A percentile compares a stretch with the other conserved stretches of the same genome.
phyloP scores from a whole-genome alignment of 2,888 invertebrate genomes.

The Aporophyla lueneburgensis region DNA sequence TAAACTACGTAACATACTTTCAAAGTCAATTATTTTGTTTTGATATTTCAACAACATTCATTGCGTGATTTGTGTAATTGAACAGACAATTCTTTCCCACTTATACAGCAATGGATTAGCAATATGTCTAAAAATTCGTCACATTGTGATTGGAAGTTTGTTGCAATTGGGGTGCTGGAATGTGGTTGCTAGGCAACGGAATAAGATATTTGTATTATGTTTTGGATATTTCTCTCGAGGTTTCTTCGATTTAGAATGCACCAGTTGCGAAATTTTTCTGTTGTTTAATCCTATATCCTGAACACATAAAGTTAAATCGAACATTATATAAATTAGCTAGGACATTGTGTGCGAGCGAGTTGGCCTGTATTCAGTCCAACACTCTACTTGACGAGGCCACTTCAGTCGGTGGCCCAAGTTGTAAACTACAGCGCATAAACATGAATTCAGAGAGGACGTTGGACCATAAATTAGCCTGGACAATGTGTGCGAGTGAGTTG shows the following conservation, averaged over 20 bases:
- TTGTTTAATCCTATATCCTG: neutral
- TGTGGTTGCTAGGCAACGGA: neutral
- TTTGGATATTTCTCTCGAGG: constrained; percentile 6
- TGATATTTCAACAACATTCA: neutral
- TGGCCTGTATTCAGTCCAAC: constrained; percentile 50
- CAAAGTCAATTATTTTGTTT: neutral
- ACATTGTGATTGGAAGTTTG: neutral
- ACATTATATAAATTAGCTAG: constrained; percentile 43
- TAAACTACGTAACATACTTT: neutral
- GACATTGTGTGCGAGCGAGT: constrained; percentile 35
- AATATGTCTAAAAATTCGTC: neutral
- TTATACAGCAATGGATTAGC: neutral
- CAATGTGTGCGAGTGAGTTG: constrained; percentile 32
- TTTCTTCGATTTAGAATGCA: neutral
- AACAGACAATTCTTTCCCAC: neutral
- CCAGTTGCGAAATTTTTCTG: neutral
- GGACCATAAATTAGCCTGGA: constrained; percentile 26
- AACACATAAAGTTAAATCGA: constrained; percentile 10
- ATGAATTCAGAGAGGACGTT: neutral
- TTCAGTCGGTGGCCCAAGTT: constrained; percentile 42
- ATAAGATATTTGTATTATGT: constrained; percentile 11
- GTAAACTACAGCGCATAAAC: constrained; percentile 13
- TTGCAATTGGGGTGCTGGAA: neutral
- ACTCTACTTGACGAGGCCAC: constrained; percentile 57
- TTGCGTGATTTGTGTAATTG: neutral